phyloP scores from a whole-genome alignment of 2,797 vertebrate species.

The Siniperca undulata region DNA sequence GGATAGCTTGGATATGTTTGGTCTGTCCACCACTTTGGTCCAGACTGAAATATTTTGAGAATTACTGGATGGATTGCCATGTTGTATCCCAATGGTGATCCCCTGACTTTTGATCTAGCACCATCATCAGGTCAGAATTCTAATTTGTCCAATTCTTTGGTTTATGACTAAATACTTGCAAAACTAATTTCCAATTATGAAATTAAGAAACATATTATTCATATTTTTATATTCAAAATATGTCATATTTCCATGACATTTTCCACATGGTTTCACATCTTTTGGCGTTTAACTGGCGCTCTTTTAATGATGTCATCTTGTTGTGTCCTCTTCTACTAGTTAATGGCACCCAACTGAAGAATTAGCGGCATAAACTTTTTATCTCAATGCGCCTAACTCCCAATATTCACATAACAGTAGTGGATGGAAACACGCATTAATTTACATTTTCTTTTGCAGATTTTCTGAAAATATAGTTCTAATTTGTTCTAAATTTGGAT shows the following conservation, averaged over 20 bases:
- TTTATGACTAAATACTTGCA: neutral
- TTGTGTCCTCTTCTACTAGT: no score
- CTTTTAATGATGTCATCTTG: no score
- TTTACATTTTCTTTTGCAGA: neutral
- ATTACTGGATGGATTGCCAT: neutral
- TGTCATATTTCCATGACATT: neutral
- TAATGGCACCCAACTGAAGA: no score
- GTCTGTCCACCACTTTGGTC: neutral
- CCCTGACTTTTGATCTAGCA: no score
- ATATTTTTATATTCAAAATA: no score
- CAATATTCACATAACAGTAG: no score
- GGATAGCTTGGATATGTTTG: no score
- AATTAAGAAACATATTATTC: no score
- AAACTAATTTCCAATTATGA: no score
- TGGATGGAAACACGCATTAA: neutral
- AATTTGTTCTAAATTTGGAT: neutral
- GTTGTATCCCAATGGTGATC: no score
- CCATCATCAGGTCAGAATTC: neutral
- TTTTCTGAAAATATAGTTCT: neutral
- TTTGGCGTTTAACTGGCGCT: neutral
- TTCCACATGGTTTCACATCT: neutral
- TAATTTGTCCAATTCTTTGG: neutral
- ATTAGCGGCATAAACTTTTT: no score
- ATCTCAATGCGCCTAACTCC: no score
- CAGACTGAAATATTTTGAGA: neutral